These are phyloP conservation scores for Loris lydekkerianus DNA, from an alignment of 2,797 vertebrate genomes.

Conservation along the genomic window DNA sequence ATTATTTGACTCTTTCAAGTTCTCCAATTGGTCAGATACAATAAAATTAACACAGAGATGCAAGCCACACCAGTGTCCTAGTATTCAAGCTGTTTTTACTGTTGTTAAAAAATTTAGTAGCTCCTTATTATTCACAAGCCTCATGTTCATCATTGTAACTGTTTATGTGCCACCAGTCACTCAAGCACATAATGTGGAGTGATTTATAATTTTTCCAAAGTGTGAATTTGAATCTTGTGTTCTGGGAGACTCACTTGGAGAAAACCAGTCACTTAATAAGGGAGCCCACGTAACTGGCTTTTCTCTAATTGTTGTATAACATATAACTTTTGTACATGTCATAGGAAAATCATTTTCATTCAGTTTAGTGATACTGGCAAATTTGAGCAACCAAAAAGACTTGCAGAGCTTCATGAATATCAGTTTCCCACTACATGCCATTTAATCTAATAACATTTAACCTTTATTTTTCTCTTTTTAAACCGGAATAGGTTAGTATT, in stretches of 20 bases:
- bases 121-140: background rate
- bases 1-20: conserved; percentile 18
- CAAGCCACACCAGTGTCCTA: background rate
- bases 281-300: background rate
- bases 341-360: background rate
- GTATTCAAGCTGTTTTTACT: background rate
- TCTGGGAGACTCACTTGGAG: background rate
- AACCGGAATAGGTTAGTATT: conserved; percentile 17
- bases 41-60: background rate
- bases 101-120: conserved; percentile 28
- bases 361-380: background rate
- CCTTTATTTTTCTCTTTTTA: conserved; percentile 45
- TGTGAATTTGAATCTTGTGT: conserved; percentile 27
- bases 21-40: background rate
- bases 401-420: background rate
- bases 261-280: conserved; percentile 5
- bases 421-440: background rate
- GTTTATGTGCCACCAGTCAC: background rate
- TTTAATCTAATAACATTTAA: background rate
- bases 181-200: background rate
- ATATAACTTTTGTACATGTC: conserved; percentile 6
- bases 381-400: background rate
- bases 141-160: conserved; percentile 37
- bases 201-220: conserved; percentile 13
- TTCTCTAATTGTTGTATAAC: background rate